Evolutionary conservation across 2,888 invertebrate genomes (phyloP), one percentile per base, ranked within the genome.

Genomic region (Plagodis dolabraria): DNA sequence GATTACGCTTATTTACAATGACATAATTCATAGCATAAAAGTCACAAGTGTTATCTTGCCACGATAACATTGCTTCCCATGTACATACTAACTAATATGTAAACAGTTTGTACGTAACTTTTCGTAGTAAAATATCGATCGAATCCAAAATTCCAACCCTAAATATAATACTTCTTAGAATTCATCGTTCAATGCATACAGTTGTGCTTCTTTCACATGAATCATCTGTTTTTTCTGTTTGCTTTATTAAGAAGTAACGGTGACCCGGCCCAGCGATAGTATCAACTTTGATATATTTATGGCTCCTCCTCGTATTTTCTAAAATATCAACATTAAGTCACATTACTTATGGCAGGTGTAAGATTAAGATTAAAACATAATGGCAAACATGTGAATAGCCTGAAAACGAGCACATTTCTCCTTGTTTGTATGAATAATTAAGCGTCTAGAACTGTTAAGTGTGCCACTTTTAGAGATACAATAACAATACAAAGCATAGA

Each of bases 11-110:
- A 52, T 64, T 64, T 66, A 62, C 57, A 55, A 65, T 71, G 66
- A 68, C 56, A 69, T 69, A 67, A 72, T 66, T 64, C 22, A 50
- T 65, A 55, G 62, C 66, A 64, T 67, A 64, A 68, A 67, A 71
- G 69, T 71, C 72, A 69, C 65, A 60, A 53, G 66, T 69, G 69
- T 71, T 75, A 77, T 75, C 75, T 65, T 9, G 11, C 7, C 6
- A 51, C 50, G 74, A 74, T 72, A 73, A 69, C 65, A 47, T 58
- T 53, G 51, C 68, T 68, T 69, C 64, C 67, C 60, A 64, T 58
- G 48, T 59, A 22, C 44, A 33, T 38, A 22, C 7, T 40, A 7
- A 45, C 6, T 47, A 52, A 60, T 60, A 53, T 5, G 42, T 51
- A 36, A 53, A 46, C 38, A 33, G 11, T 33, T 35, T 22, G 35